Conservation (phyloP, 1,140 invertebrate genomes). For the Metaphire vulgaris region DNA sequence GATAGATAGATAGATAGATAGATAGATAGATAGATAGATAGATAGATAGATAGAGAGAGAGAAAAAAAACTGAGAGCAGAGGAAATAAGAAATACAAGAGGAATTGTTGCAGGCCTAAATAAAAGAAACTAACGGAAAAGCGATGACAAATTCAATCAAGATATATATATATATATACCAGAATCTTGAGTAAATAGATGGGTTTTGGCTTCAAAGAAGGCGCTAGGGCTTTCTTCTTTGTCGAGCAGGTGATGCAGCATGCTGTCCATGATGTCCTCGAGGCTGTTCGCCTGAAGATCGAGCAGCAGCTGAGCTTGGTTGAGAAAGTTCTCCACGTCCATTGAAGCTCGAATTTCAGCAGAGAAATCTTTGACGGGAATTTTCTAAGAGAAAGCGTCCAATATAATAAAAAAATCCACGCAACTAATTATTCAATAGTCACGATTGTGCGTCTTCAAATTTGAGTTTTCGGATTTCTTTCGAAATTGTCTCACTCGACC, state of each 20-base stretch:
- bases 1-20: no score
- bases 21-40: no score
- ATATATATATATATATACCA: slow-evolving; percentile 49
- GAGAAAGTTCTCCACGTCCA: slow-evolving; percentile 21
- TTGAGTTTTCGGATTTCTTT: slow-evolving; percentile 62
- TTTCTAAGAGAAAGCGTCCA: slow-evolving; percentile 30
- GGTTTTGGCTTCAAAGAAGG: slow-evolving; percentile 53
- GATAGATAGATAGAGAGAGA: no score
- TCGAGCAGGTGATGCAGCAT: slow-evolving; percentile 51
- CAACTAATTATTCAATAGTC: slow-evolving; percentile 59
- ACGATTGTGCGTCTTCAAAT: slow-evolving; percentile 60
- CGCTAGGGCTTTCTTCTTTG: slow-evolving; percentile 50
- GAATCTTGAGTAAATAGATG: slow-evolving; percentile 60
- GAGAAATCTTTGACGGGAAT: slow-evolving; percentile 18
- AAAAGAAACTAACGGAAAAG: no score
- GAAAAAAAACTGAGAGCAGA: no score
- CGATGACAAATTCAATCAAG: no score
- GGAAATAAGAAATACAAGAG: no score
- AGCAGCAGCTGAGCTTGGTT: slow-evolving; percentile 4
- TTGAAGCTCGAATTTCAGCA: slow-evolving; percentile 15
- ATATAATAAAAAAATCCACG: slow-evolving; percentile 56
- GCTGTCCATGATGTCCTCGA: slow-evolving; percentile 16
- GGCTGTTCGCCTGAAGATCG: slow-evolving; percentile 6
- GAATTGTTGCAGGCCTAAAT: no score
- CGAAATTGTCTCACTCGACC: no score